Base-by-base conservation (phyloP, 2,888 invertebrate species). In the Hololepta plana region DNA sequence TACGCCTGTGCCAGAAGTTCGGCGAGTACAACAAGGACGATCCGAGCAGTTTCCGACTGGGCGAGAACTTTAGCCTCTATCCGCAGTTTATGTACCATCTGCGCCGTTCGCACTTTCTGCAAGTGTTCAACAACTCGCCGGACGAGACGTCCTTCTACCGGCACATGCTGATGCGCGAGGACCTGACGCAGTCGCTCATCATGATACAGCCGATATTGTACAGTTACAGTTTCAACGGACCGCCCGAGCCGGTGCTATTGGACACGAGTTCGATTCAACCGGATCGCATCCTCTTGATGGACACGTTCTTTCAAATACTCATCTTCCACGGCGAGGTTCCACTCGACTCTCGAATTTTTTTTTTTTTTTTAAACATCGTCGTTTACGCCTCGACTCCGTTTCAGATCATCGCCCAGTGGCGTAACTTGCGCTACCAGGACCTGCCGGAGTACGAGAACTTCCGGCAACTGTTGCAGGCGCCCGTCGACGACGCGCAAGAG, bases 71-170 rank as follows among this genome's bases (percentile, higher is more conserved):
- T 59, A 88, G 90, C 32, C 62, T 99, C 31, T 99, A 95, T 60
- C 98, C 98, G 21, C 98, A 98, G 59, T 99, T 98, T 57, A 96
- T 99, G 95, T 99, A 96, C 57, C 98, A 99, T 51, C 60, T 99
- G 44, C 68, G 98, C 21, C 71, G 98, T 38, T 98, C 96, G 13
- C 98, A 96, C 59, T 99, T 99, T 60, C 65, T 98, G 37, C 96
- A 96, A 64, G 96, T 98, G 23, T 98, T 99, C 61, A 98, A 98
- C 60, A 98, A 98, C 64, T 95, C 93, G 20, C 98, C 98, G 1
- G 98, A 98, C 56, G 98, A 99, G 62, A 98, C 96, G 8, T 90
- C 93, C 12, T 98, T 90, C 62, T 98, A 98, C 53, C 76, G 90
- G 76, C 95, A 96, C 56, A 90, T 93, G 79, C 58, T 98, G 44